Conservation (phyloP, 2,888 invertebrate species). For the Aleiodes alternator region DNA sequence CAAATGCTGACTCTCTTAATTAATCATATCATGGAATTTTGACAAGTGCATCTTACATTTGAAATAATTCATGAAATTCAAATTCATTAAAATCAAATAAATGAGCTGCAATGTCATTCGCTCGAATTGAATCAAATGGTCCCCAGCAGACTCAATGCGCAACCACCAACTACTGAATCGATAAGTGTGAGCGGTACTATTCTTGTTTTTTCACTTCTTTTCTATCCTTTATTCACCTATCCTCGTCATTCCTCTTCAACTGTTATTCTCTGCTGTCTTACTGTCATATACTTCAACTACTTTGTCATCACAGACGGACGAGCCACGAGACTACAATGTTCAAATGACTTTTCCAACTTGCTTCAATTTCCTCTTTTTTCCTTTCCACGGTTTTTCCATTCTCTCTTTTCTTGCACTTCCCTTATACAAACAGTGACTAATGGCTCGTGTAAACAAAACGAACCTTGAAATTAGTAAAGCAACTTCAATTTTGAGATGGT, state of each 20-base stretch:
- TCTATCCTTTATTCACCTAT: background rate
- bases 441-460: constrained; percentile 18
- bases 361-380: constrained; percentile 4
- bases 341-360: background rate
- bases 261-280: constrained; percentile 5
- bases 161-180: constrained; percentile 36
- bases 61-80: too few species aligned
- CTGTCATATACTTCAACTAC: background rate
- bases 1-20: too few species aligned
- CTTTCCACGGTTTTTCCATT: background rate
- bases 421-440: constrained; percentile 3
- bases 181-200: constrained; percentile 23
- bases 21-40: too few species aligned
- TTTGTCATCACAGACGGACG: constrained; percentile 15
- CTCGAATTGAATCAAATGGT: too few species aligned
- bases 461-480: constrained; percentile 38
- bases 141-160: background rate
- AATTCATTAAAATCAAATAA: too few species aligned
- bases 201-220: background rate
- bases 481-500: constrained; percentile 49
- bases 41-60: too few species aligned
- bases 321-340: constrained; percentile 17
- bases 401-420: background rate
- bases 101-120: too few species aligned
- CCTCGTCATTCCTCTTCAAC: constrained; percentile 17